phyloP scores from a whole-genome alignment of 2,113 vertebrate genomes.

The Brachyhypopomus occidentalis region DNA sequence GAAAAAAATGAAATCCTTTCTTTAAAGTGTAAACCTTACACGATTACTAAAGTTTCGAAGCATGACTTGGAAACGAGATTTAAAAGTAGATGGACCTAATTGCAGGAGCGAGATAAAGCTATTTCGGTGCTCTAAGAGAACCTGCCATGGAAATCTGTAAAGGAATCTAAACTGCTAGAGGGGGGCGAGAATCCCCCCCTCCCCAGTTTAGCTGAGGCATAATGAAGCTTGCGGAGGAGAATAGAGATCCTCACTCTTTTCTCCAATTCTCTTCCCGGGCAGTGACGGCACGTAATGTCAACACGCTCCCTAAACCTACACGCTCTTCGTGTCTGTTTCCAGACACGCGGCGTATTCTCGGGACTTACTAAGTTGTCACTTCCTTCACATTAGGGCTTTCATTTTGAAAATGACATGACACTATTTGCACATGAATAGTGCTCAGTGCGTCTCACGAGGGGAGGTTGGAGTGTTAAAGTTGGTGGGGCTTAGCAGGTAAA shows the following conservation, averaged over 20 bases:
- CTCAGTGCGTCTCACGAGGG: constrained; percentile 21
- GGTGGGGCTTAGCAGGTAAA: constrained; percentile 47
- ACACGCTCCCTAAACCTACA: constrained; percentile 5
- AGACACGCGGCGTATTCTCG: constrained; percentile 8
- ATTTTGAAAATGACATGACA: constrained; percentile 45
- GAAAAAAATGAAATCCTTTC: constrained; percentile 8
- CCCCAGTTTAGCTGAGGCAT: not conserved
- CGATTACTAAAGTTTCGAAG: not conserved
- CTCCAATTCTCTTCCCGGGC: constrained; percentile 19
- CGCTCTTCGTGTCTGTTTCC: constrained; percentile 26
- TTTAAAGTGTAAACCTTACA: not conserved
- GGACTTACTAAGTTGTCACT: constrained; percentile 34
- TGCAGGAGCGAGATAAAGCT: not conserved
- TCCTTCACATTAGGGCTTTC: constrained; percentile 34
- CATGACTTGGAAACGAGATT: too few relatives aligned
- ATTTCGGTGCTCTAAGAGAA: not conserved
- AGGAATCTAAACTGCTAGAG: not conserved
- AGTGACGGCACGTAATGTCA: constrained; percentile 25
- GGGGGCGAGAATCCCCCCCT: not conserved
- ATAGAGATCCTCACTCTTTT: not conserved
- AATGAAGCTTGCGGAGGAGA: not conserved
- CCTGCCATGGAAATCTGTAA: not conserved
- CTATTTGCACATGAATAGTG: constrained; percentile 49
- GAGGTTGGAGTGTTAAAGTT: constrained; percentile 42
- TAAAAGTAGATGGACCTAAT: not conserved